Conservation (phyloP, 2,113 vertebrate species). For the Pseudopipra pipra region DNA sequence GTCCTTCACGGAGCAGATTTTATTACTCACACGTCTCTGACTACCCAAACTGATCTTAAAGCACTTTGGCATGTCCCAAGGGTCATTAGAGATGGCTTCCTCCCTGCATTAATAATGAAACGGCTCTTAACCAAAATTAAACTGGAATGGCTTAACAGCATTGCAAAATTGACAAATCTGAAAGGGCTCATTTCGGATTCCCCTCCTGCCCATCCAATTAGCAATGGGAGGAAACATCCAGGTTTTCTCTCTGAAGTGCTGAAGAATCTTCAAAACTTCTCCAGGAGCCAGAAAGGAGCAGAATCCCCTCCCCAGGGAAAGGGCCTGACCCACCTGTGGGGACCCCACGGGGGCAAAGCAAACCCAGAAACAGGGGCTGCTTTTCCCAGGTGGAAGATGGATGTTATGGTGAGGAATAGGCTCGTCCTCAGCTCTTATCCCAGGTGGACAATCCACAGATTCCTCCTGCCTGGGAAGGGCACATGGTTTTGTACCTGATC, state of each 20-base stretch:
- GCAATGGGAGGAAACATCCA: neutral
- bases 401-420: fast-evolving
- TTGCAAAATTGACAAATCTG: neutral
- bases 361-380: fast-evolving
- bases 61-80: slow-evolving; percentile 9
- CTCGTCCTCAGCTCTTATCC: neutral
- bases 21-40: slow-evolving; percentile 31
- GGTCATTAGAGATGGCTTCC: neutral
- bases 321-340: too few species aligned
- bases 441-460: neutral
- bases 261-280: neutral
- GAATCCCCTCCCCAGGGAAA: neutral
- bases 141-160: neutral
- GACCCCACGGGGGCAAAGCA: neutral
- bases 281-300: neutral
- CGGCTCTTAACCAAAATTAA: slow-evolving; percentile 11
- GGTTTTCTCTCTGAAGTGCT: neutral
- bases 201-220: neutral
- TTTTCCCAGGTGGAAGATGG: fast-evolving
- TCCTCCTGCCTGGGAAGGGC: neutral
- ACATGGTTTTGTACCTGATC: neutral
- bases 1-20: neutral
- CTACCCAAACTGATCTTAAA: slow-evolving; percentile 49
- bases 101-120: slow-evolving; percentile 2
- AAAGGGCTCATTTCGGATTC: neutral